Evolutionary conservation across 1,140 invertebrate genomes (phyloP).

Genomic region (Drosophila nigrodunni): DNA sequence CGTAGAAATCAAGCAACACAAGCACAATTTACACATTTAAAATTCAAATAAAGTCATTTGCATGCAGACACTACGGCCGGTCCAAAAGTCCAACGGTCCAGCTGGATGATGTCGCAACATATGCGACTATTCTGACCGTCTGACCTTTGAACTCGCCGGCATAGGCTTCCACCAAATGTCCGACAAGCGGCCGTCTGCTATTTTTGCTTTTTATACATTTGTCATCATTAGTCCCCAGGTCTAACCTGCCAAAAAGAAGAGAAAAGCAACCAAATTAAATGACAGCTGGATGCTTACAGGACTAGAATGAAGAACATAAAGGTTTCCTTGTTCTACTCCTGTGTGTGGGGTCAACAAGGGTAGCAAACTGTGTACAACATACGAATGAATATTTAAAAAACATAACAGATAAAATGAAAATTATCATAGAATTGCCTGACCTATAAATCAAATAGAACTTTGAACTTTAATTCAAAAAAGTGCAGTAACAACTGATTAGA

Average conservation of each 20-base stretch:
- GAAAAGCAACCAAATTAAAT: slow-evolving; percentile 10
- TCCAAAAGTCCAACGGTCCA: slow-evolving; percentile 20
- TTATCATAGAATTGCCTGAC: slow-evolving; percentile 10
- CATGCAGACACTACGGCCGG: slow-evolving; percentile 75
- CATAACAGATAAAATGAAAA: slow-evolving; percentile 19
- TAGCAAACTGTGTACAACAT: slow-evolving; percentile 22
- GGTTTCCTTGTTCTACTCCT: not conserved
- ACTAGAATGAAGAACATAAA: slow-evolving; percentile 9
- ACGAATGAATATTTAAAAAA: slow-evolving; percentile 25
- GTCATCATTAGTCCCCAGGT: slow-evolving; percentile 73
- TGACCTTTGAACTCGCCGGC: slow-evolving; percentile 67
- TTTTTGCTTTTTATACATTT: slow-evolving; percentile 68
- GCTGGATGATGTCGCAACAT: slow-evolving; percentile 62
- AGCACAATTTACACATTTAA: slow-evolving; percentile 82
- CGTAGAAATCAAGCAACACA: slow-evolving; percentile 56
- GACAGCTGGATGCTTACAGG: slow-evolving; percentile 25
- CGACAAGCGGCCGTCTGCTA: slow-evolving; percentile 37
- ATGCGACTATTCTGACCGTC: slow-evolving; percentile 59
- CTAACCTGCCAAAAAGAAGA: slow-evolving; percentile 39
- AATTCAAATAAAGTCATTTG: slow-evolving; percentile 83
- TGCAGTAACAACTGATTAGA: not conserved
- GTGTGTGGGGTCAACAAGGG: slow-evolving; percentile 25
- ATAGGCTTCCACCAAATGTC: not conserved
- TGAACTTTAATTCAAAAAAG: slow-evolving; percentile 36
- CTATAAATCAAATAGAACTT: slow-evolving; percentile 34